Evolutionary conservation across 2,888 invertebrate species (phyloP).

Genomic region (Strigamia maritima): DNA sequence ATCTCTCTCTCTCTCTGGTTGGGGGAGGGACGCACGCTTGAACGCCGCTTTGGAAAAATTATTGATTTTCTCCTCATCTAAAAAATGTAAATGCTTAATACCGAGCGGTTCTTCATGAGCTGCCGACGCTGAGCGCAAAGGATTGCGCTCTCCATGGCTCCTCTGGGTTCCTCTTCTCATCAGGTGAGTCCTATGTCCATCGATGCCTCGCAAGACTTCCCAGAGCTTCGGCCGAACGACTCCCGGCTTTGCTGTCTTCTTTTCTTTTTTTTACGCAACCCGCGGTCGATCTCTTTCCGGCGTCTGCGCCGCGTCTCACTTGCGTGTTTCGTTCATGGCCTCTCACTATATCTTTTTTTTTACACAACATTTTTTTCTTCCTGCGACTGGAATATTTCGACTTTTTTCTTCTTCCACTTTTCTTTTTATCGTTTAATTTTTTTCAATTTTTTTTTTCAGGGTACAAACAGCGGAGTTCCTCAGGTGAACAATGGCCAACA

Average conservation of each 20-base stretch:
- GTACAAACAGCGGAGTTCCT: slow-evolving; percentile 26
- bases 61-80: slow-evolving; percentile 37
- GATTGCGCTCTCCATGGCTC: slow-evolving; percentile 36
- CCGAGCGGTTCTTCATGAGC: slow-evolving; percentile 31
- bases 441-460: background rate
- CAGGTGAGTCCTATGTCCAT: slow-evolving; percentile 36
- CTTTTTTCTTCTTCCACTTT: too few species aligned
- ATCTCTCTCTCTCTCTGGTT: slow-evolving; percentile 29
- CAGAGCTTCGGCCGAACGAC: background rate
- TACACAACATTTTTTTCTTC: too few species aligned
- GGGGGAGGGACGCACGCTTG: slow-evolving; percentile 35
- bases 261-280: slow-evolving; percentile 16
- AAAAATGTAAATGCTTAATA: slow-evolving; percentile 37
- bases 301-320: slow-evolving; percentile 31
- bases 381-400: too few species aligned
- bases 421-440: background rate
- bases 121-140: slow-evolving; percentile 36
- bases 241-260: slow-evolving; percentile 5
- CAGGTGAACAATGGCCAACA: slow-evolving; percentile 31
- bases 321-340: slow-evolving; percentile 34
- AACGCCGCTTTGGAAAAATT: slow-evolving; percentile 37
- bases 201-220: background rate
- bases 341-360: background rate
- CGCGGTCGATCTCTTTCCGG: slow-evolving; percentile 33
- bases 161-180: slow-evolving; percentile 35